Evolutionary conservation across 1,140 invertebrate genomes (phyloP).

Genomic region (Heliconius eleuchia): DNA sequence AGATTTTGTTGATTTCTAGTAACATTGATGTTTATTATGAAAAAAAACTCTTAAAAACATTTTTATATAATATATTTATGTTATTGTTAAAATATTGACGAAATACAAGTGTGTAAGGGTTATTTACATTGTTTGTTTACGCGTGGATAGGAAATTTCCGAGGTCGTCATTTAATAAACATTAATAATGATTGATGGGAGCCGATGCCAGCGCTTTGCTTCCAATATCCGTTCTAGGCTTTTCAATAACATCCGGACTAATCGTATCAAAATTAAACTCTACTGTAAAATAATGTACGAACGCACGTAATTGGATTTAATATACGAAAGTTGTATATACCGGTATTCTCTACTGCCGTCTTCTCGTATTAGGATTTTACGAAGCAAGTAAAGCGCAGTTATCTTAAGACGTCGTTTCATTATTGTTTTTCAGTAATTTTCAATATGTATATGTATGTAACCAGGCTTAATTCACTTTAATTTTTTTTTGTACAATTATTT

Average conservation of each 20-base stretch:
- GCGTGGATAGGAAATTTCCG: conserved; percentile 10
- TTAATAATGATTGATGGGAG: conserved; percentile 33
- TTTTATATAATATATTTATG: neutral
- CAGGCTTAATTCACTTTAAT: too few relatives aligned
- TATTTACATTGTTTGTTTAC: conserved; percentile 11
- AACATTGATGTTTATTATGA: too few relatives aligned
- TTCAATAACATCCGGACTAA: conserved; percentile 23
- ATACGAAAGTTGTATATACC: too few relatives aligned
- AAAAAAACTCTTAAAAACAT: neutral
- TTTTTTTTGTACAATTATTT: too few relatives aligned
- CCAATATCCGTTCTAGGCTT: conserved; percentile 29
- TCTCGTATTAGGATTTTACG: too few relatives aligned
- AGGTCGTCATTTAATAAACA: conserved; percentile 23
- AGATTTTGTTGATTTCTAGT: too few relatives aligned
- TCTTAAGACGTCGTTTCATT: too few relatives aligned
- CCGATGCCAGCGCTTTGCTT: conserved; percentile 14
- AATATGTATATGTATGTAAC: too few relatives aligned
- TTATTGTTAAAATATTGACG: neutral
- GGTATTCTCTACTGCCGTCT: neutral
- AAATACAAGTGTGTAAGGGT: neutral
- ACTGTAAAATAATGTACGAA: neutral
- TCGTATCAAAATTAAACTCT: conserved; percentile 13
- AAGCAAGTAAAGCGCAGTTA: too few relatives aligned
- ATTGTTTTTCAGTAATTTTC: too few relatives aligned
- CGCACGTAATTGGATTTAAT: neutral